Base-by-base conservation (phyloP, 2,113 vertebrate species). In the Catharus fuscescens region DNA sequence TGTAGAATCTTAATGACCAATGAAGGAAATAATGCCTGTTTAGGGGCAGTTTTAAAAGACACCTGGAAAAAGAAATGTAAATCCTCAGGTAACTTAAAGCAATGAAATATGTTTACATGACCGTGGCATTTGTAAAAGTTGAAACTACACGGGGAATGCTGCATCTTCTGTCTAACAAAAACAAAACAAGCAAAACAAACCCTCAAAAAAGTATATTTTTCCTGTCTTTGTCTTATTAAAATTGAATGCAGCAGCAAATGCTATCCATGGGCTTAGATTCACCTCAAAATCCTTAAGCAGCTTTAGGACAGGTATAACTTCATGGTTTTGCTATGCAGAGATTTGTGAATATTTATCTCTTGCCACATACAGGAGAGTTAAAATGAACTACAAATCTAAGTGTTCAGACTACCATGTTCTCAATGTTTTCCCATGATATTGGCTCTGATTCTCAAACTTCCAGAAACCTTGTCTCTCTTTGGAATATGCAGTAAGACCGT, bases 21-120 rank as follows among this genome's bases (percentile, higher is more conserved):
- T 94, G 70, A 96, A 92, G 85, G 44, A 96, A 96, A 94, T 77
- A 84, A 92, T 72, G 65, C 38, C 57, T 88, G 38, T 42, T 67
- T 90, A 89, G 61, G 50, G 89, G 31, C 40, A 79, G 56, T 79
- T 87, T 88, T 81, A 91, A 95, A 96, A 86, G 74, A 77, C 64
- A 80, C 9, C 73, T 88, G 45, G 84, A 93, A 85, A 88, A 96
- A 83, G 59, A 97, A 95, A 92, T 48, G 47, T 72, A 94, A 85
- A 50, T 67, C 38, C 86, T 76, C 42, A 95, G 20, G 26, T 64
- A 70, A 57, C 42, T 83, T 87, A 82, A 87, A 90, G 59, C 54
- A 87, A 70, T 47, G 38, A 32, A 92, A 31, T 64, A 78, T 57
- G 7, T 59, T 85, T 83, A 73, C 66, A 87, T 77, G 32, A 85